Evolutionary conservation across 2,888 invertebrate species (phyloP), one percentile per base, ranked within the genome.

Genomic region (Ochropleura plecta): DNA sequence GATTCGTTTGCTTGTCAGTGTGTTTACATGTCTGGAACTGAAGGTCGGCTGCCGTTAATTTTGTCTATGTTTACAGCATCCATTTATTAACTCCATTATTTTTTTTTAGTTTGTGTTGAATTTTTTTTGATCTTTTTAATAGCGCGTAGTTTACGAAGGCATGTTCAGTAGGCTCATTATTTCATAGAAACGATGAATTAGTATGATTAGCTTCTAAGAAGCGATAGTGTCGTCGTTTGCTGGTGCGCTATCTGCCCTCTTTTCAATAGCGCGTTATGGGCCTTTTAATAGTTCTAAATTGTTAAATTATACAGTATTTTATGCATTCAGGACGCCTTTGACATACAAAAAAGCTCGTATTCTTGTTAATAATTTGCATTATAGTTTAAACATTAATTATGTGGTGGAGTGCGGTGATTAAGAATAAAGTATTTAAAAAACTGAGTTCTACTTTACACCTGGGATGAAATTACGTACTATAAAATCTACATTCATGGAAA

Each of bases 251-350:
- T 83, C 67, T 79, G 83, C 69, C 78, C 84, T 72, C 78, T 86
- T 90, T 89, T 85, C 74, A 80, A 76, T 81, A 85, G 76, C 82
- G 82, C 82, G 87, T 92, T 89, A 91, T 81, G 69, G 72, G 73
- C 73, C 70, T 10, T 85, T 78, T 92, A 91, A 92, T 90, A 89
- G 87, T 78, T 79, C 86, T 91, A 91, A 92, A 93, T 91, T 87
- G 90, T 87, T 87, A 87, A 86, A 88, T 89, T 89, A 91, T 87
- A 86, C 89, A 84, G 83, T 90, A 81, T 71, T 87, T 85, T 88
- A 90, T 89, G 86, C 85, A 93, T 91, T 88, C 76, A 90, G 89
- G 83, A 81, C 78, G 88, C 86, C 81, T 88, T 83, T 84, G 80
- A 87, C 84, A 81, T 78, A 80, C 73, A 57, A 73, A 69, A 49